A percentile compares a stretch with the other conserved stretches of the same genome.
Conservation (phyloP, 2,113 vertebrate species). For the Chloroceryle aenea region DNA sequence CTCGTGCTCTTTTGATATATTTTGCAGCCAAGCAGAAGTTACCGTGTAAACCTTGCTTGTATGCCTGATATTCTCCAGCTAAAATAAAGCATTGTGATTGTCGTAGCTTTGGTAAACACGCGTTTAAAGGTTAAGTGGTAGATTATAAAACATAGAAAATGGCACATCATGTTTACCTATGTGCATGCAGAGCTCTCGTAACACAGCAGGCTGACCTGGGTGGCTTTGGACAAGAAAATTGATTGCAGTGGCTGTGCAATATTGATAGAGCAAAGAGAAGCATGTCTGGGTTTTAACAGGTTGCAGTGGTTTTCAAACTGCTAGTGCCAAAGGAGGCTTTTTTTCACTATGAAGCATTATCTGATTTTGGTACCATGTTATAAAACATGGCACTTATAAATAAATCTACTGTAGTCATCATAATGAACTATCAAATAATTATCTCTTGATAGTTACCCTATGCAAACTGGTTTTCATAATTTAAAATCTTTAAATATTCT, state of each 20-base stretch:
- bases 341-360: neutral
- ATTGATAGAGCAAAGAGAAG: neutral
- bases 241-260: neutral
- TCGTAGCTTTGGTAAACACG: neutral
- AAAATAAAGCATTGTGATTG: neutral
- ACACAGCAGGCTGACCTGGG: neutral
- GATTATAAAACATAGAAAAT: neutral
- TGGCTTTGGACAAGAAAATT: neutral
- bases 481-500: slow-evolving; percentile 30
- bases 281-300: neutral
- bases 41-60: neutral
- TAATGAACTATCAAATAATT: slow-evolving; percentile 43
- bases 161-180: neutral
- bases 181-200: neutral
- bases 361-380: neutral
- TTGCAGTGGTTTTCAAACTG: neutral
- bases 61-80: neutral
- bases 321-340: neutral
- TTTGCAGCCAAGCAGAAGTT: slow-evolving; percentile 8
- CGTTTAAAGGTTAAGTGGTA: neutral
- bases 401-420: neutral
- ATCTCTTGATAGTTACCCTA: neutral
- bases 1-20: neutral
- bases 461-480: slow-evolving; percentile 23
- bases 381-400: neutral